These are phyloP conservation scores for Desmodus rotundus DNA, from an alignment of 2,113 vertebrate genomes.

Conservation along the genomic window DNA sequence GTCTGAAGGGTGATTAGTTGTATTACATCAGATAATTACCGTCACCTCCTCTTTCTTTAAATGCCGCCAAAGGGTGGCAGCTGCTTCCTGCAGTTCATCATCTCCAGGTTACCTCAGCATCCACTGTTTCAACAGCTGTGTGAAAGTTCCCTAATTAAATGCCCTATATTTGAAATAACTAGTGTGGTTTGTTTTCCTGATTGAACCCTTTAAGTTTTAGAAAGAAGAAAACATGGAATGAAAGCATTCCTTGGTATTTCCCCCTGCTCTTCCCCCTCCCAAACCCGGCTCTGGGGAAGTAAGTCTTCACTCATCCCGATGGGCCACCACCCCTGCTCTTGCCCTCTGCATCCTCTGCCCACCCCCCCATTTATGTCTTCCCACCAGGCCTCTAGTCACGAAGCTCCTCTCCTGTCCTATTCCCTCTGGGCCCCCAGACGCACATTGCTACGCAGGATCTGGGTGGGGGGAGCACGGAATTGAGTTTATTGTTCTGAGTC, in stretches of 20 bases:
- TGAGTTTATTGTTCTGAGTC: slow-evolving; percentile 49
- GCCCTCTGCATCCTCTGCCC: rapidly evolving
- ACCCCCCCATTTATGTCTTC: no score
- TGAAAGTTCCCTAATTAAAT: neutral
- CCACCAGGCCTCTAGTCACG: neutral
- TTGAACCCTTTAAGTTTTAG: neutral
- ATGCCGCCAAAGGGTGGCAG: neutral
- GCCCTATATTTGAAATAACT: neutral
- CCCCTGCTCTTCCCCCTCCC: neutral
- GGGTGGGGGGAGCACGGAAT: slow-evolving; percentile 25
- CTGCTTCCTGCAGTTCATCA: neutral
- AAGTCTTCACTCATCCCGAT: neutral
- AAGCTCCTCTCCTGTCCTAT: rapidly evolving
- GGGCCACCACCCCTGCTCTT: neutral
- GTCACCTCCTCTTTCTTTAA: neutral
- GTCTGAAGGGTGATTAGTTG: neutral
- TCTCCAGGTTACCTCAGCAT: neutral
- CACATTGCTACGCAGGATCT: neutral
- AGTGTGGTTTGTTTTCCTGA: neutral
- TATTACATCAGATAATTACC: neutral
- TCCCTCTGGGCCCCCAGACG: neutral
- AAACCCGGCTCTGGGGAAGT: neutral
- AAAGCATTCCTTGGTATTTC: neutral
- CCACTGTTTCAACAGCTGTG: neutral
- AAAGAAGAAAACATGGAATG: neutral